Percentiles rank a stretch among this genome's conserved stretches.
Conservation (phyloP, 2,888 invertebrate species). For the Melanchra persicariae region DNA sequence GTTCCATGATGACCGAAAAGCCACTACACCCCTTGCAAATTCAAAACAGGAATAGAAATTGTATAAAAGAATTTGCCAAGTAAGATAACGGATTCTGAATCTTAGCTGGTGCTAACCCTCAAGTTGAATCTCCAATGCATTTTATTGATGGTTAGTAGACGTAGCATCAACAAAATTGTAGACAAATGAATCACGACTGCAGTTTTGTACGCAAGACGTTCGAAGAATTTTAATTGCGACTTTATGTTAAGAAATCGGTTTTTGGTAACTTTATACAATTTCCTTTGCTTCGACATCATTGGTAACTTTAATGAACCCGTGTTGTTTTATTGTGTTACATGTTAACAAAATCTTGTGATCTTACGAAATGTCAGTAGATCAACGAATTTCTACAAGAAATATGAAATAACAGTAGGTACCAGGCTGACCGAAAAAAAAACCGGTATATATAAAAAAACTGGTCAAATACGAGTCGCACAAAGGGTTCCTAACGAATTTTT, state of each 20-base stretch:
- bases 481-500: no score
- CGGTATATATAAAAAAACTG: no score
- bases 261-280: slow-evolving; percentile 37
- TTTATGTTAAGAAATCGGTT: slow-evolving; percentile 31
- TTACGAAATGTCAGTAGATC: background rate
- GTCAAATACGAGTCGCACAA: no score
- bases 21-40: no score
- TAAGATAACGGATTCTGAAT: no score
- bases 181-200: slow-evolving; percentile 17
- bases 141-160: slow-evolving; percentile 4
- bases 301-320: slow-evolving; percentile 17
- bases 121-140: slow-evolving; percentile 29
- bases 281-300: slow-evolving; percentile 27
- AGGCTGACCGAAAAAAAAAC: no score
- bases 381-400: background rate
- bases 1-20: no score
- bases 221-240: slow-evolving; percentile 47
- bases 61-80: no score
- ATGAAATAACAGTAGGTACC: background rate
- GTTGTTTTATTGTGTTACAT: background rate
- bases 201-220: slow-evolving; percentile 28
- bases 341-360: slow-evolving; percentile 6
- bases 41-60: no score
- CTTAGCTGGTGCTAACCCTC: background rate
- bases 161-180: slow-evolving; percentile 11